Conservation (phyloP, 1,140 invertebrate species). For the Matsumurasca onukii region DNA sequence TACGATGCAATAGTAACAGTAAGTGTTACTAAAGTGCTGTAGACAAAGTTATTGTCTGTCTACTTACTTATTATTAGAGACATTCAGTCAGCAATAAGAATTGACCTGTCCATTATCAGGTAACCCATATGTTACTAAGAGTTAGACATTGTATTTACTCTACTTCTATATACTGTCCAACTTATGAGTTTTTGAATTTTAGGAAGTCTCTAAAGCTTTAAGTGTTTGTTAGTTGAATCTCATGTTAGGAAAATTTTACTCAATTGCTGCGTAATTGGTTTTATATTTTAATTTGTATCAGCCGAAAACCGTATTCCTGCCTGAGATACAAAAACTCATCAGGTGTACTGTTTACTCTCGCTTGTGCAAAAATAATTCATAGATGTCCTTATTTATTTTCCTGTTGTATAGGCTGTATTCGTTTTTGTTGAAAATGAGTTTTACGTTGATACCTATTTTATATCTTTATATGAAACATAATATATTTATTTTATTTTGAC, state of each 20-base stretch:
- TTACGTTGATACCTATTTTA: conserved; percentile 25
- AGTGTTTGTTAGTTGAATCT: too few species aligned
- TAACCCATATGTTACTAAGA: too few species aligned
- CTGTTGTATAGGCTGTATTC: conserved; percentile 23
- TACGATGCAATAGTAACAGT: conserved; percentile 1
- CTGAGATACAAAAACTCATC: too few species aligned
- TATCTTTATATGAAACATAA: conserved; percentile 18
- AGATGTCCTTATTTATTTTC: conserved; percentile 21
- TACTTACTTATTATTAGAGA: not conserved
- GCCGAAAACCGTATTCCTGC: too few species aligned
- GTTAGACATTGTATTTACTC: too few species aligned
- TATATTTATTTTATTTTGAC: conserved; percentile 9
- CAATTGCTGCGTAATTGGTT: too few species aligned
- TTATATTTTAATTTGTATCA: too few species aligned
- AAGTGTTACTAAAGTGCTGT: conserved; percentile 1
- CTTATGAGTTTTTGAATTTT: too few species aligned
- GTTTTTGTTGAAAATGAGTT: not conserved
- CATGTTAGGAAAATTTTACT: too few species aligned
- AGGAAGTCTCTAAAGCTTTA: too few species aligned
- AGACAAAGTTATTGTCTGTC: conserved; percentile 13
- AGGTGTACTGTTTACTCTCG: too few species aligned
- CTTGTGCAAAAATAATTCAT: not conserved
- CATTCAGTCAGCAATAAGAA: conserved; percentile 23
- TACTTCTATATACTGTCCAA: too few species aligned
- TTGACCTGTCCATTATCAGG: conserved; percentile 25